Base-by-base conservation (phyloP, 2,797 vertebrate species). In the Hydrocynus forskahlii region DNA sequence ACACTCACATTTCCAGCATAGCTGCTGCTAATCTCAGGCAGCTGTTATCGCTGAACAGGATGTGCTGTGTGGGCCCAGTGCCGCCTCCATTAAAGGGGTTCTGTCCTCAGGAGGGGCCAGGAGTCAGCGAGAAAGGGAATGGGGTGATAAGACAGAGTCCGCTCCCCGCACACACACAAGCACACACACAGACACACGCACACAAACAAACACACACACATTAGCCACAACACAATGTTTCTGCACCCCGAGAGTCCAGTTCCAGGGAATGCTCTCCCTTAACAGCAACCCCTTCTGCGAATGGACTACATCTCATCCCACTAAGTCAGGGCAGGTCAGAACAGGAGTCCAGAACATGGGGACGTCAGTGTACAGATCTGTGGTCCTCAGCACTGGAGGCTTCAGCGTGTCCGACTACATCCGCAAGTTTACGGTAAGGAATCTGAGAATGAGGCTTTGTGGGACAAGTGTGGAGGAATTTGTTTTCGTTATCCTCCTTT, bases 361-460 rank as follows among this genome's bases (percentile, higher is more conserved):
- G 85, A 94, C 94, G 48, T 91, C 92, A 19, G 87, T 93, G 78
- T 88, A 85, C 81, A 87, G 91, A 78, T 91, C 92, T 10, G 86
- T 92, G 4, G 88, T 89, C 76, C 89, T 95, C 84, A 89, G 89
- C 81, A 86, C 93, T 83, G 93, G 93, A 83, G 95, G 94, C 83
- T 95, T 92, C 85, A 92, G 88, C 68, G 94, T 94, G 8, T 94
- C 95, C 0, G 92, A 94, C 91, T 95, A 93, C 90, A 89, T 92
- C 52, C 88, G 93, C 89, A 94, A 90, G 85, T 94, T 94, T 76
- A 91, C 88, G 93, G 95, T 96, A 95, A 95, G 94, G 72, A 29
- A 38, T 23, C 25, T 25, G n/a, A n/a, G 29, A 29, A 29, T 29
- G 29, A 29, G 29, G 29, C 29, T 29, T 29, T 29, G 29, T 29